phyloP scores from a whole-genome alignment of 2,888 invertebrate species.

The Sicus ferrugineus region DNA sequence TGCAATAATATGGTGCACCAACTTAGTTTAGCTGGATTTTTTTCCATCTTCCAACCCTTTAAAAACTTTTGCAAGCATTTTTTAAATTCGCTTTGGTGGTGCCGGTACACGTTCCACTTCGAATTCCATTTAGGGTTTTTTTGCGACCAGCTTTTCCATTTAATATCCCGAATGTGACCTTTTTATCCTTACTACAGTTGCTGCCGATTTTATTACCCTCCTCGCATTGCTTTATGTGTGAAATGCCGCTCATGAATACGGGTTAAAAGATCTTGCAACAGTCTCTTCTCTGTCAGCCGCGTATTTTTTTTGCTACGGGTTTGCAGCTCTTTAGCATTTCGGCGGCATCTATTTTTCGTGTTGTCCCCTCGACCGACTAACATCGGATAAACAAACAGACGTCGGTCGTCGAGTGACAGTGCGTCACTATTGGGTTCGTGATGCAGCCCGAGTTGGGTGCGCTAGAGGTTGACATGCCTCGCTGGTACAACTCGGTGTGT shows the following conservation, averaged over 20 bases:
- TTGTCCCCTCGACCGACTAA: constrained; percentile 60
- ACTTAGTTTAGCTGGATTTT: background rate
- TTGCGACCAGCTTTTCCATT: constrained; percentile 22
- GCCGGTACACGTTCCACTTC: constrained; percentile 49
- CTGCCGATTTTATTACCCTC: constrained; percentile 57
- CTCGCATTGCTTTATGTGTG: constrained; percentile 63
- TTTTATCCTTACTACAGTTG: constrained; percentile 43
- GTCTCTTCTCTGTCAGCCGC: constrained; percentile 37
- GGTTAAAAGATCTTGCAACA: constrained; percentile 49
- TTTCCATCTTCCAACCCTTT: constrained; percentile 44
- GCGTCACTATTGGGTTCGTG: constrained; percentile 32
- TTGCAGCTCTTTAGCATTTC: constrained; percentile 32
- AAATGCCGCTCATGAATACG: constrained; percentile 50
- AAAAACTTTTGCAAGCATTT: constrained; percentile 35
- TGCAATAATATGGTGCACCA: constrained; percentile 4
- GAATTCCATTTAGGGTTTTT: constrained; percentile 27
- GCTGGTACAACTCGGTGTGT: constrained; percentile 41
- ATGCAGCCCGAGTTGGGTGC: constrained; percentile 18
- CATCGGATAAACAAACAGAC: constrained; percentile 62
- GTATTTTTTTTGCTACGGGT: background rate
- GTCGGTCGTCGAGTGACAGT: constrained; percentile 48
- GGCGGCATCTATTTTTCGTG: constrained; percentile 39
- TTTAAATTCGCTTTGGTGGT: constrained; percentile 58
- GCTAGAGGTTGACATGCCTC: constrained; percentile 37
- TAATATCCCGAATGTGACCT: constrained; percentile 47